phyloP scores from a whole-genome alignment of 2,113 vertebrate species.

The Hyaena hyaena region DNA sequence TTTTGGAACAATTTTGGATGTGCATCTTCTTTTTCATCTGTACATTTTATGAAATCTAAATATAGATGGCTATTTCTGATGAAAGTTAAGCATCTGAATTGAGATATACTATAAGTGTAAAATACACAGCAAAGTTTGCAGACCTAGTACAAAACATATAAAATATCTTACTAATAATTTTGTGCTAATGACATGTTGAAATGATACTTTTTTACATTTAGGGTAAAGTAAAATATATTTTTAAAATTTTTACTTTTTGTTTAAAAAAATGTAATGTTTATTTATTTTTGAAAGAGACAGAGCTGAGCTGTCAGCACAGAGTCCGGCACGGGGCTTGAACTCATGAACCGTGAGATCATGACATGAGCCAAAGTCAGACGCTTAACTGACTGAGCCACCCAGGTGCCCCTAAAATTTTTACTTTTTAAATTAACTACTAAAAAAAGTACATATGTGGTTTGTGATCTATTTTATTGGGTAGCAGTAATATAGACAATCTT shows the following conservation, averaged over 20 bases:
- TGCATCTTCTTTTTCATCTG: background rate
- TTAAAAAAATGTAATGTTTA: too few relatives aligned
- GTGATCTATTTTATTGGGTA: background rate
- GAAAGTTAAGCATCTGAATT: slow-evolving; percentile 19
- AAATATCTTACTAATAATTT: background rate
- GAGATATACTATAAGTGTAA: background rate
- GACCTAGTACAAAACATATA: background rate
- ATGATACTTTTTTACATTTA: background rate
- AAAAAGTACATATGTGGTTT: background rate
- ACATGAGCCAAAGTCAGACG: too few relatives aligned
- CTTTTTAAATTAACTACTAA: too few relatives aligned
- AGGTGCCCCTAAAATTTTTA: too few relatives aligned
- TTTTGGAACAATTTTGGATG: background rate
- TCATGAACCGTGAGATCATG: too few relatives aligned
- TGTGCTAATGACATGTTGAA: background rate
- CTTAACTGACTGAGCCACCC: too few relatives aligned
- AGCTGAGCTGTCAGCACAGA: too few relatives aligned
- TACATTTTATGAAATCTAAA: slow-evolving; percentile 42
- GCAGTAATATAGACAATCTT: background rate
- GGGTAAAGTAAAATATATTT: slow-evolving; percentile 1
- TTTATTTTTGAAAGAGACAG: too few relatives aligned
- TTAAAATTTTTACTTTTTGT: background rate
- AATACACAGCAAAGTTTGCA: background rate
- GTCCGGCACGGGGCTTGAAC: too few relatives aligned
- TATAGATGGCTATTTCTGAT: background rate